Conservation (phyloP, 2,888 invertebrate species). For the Pandemis corylana region DNA sequence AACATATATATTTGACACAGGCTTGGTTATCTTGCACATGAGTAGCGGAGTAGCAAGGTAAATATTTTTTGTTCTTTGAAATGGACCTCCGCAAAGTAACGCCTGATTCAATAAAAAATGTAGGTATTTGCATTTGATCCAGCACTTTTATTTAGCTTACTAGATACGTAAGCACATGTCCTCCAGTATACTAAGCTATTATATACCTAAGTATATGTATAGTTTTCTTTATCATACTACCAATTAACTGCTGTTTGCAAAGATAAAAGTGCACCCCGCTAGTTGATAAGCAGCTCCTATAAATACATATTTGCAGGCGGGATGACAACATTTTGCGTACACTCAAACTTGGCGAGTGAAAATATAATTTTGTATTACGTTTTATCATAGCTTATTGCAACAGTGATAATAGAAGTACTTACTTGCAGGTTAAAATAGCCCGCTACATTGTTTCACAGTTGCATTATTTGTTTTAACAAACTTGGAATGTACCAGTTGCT, state of each 20-base stretch:
- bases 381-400: background rate
- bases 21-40: too few species aligned
- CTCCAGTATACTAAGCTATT: background rate
- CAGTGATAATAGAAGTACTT: background rate
- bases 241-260: slow-evolving; percentile 9
- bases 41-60: too few species aligned
- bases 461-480: too few species aligned
- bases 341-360: background rate
- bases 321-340: background rate
- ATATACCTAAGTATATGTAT: background rate
- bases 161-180: background rate
- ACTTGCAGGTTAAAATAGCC: too few species aligned
- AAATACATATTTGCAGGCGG: slow-evolving; percentile 2
- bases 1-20: too few species aligned
- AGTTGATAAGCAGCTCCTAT: slow-evolving; percentile 8
- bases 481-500: too few species aligned
- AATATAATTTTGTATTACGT: background rate
- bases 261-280: slow-evolving; percentile 8
- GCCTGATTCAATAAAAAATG: too few species aligned
- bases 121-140: background rate
- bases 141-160: background rate
- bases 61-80: too few species aligned
- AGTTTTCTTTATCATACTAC: slow-evolving; percentile 18
- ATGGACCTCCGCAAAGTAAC: too few species aligned
- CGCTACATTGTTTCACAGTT: too few species aligned